Conservation (phyloP, 1,140 invertebrate genomes). For the Neodiprion fabricii region DNA sequence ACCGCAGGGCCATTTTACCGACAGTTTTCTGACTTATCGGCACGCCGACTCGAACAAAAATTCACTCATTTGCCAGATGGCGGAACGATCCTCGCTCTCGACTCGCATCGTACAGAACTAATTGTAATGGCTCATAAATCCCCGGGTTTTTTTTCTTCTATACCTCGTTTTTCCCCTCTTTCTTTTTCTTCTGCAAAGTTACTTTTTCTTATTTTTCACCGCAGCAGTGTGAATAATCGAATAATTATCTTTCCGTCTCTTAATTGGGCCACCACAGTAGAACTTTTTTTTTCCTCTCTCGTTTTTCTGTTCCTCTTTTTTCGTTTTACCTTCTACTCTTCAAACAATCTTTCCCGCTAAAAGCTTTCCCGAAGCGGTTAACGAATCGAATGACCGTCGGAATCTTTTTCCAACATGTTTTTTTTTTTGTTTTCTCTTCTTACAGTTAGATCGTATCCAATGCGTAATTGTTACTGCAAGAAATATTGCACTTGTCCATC, state of each 20-base stretch:
- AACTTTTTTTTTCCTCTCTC: constrained; percentile 22
- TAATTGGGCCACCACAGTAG: constrained; percentile 51
- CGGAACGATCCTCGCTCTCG: background rate
- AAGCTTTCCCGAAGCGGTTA: constrained; percentile 25
- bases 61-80: constrained; percentile 15
- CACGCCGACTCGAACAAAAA: background rate
- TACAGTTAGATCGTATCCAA: constrained; percentile 6
- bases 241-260: constrained; percentile 45
- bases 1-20: background rate
- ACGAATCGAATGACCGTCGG: constrained; percentile 25
- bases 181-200: background rate
- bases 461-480: background rate
- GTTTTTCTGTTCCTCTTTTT: constrained; percentile 20
- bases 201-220: constrained; percentile 40
- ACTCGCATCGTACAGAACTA: constrained; percentile 35
- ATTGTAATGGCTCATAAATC: constrained; percentile 50
- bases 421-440: constrained; percentile 19
- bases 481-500: too few species aligned
- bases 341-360: constrained; percentile 25
- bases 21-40: background rate
- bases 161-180: constrained; percentile 7
- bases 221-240: constrained; percentile 52
- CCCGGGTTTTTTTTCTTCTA: constrained; percentile 32
- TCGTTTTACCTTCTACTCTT: background rate
- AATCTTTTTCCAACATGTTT: constrained; percentile 31